phyloP scores from a whole-genome alignment of 1,140 invertebrate genomes.

The Leptestheria dahalacensis region DNA sequence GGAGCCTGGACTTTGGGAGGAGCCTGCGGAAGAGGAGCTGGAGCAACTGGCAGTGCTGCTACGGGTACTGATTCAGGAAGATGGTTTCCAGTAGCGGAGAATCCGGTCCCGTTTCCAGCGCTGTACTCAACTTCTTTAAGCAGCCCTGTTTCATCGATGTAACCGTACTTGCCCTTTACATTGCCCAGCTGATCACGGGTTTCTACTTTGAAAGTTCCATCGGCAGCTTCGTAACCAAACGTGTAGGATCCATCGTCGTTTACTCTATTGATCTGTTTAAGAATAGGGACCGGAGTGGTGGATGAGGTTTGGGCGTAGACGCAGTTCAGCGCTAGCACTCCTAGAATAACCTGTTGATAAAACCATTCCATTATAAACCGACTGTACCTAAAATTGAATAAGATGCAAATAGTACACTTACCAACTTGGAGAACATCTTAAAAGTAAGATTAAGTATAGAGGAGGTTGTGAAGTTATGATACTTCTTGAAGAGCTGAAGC shows the following conservation, averaged over 20 bases:
- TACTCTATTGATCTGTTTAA: slow-evolving; percentile 60
- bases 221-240: slow-evolving; percentile 66
- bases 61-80: not conserved
- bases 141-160: slow-evolving; percentile 59
- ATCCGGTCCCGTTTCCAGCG: slow-evolving; percentile 24
- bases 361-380: not conserved
- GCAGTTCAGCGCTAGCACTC: not conserved
- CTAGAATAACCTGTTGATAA: slow-evolving; percentile 9
- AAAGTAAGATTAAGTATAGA: no score
- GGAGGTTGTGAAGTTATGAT: not conserved
- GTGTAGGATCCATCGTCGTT: slow-evolving; percentile 74
- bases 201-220: slow-evolving; percentile 56
- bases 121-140: slow-evolving; percentile 65
- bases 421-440: slow-evolving; percentile 1
- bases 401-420: not conserved
- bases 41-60: not conserved
- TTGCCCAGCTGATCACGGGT: slow-evolving; percentile 61
- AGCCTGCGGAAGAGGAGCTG: not conserved
- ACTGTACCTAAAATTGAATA: not conserved
- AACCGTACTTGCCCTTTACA: slow-evolving; percentile 73
- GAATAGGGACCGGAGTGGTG: slow-evolving; percentile 36
- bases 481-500: not conserved
- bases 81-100: not conserved
- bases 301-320: slow-evolving; percentile 2
- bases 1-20: not conserved